Conservation (phyloP, 2,797 vertebrate genomes). For the Enteromius fasciolatus region DNA sequence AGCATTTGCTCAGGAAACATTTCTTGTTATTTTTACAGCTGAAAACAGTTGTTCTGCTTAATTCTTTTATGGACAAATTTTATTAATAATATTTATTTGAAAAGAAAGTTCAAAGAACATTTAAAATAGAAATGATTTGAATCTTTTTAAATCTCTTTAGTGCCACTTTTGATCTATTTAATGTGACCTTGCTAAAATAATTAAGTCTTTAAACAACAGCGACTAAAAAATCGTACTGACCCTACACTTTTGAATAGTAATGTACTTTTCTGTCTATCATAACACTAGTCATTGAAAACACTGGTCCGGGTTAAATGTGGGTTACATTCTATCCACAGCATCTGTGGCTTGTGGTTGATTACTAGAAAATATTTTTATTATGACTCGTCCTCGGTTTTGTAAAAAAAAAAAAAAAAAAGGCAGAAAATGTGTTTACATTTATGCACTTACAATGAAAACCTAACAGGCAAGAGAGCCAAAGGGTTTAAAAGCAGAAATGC, state of each 20-base stretch:
- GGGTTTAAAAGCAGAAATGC: constrained; percentile 8
- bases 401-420: background rate
- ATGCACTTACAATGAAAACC: constrained; percentile 14
- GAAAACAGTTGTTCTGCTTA: background rate
- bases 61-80: background rate
- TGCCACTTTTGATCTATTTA: background rate
- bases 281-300: background rate
- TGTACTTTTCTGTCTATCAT: background rate
- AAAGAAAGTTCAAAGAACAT: background rate
- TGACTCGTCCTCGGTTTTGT: background rate
- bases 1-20: background rate
- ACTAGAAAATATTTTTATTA: constrained; percentile 4
- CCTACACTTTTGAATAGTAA: background rate
- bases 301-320: background rate
- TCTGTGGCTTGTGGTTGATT: constrained; percentile 17
- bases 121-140: background rate
- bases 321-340: background rate
- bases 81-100: background rate
- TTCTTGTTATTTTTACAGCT: background rate
- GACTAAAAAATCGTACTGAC: background rate
- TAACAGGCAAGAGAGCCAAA: background rate
- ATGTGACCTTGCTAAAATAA: background rate
- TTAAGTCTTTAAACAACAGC: background rate
- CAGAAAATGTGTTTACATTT: constrained; percentile 17
- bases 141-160: background rate